phyloP scores from a whole-genome alignment of 2,113 vertebrate genomes.

The Protobothrops mucrosquamatus region DNA sequence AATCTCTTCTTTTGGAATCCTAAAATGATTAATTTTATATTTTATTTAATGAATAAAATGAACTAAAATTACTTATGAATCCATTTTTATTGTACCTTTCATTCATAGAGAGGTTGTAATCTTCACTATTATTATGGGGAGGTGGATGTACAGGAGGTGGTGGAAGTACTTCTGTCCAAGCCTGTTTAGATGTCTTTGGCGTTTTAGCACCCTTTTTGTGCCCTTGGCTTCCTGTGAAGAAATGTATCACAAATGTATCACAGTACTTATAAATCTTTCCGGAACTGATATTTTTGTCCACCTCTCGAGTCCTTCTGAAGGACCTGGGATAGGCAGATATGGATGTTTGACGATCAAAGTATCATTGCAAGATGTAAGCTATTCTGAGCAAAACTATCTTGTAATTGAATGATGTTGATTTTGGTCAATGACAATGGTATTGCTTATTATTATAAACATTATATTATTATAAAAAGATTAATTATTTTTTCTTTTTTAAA shows the following conservation, averaged over 20 bases:
- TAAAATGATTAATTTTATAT: neutral
- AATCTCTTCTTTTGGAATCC: neutral
- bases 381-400: neutral
- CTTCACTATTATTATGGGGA: constrained; percentile 83
- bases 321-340: neutral
- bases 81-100: constrained; percentile 77
- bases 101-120: constrained; percentile 84
- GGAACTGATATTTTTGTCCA: neutral
- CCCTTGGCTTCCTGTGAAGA: constrained; percentile 89
- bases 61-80: neutral
- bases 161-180: constrained; percentile 93
- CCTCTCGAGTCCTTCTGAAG: neutral
- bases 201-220: constrained; percentile 91
- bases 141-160: constrained; percentile 94
- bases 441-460: neutral
- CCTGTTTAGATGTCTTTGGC: constrained; percentile 90
- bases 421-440: neutral
- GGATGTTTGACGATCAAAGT: neutral
- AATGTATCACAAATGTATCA: constrained; percentile 33
- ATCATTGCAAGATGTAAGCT: neutral
- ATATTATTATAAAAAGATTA: neutral
- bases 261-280: neutral
- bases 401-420: neutral
- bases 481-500: neutral
- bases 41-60: constrained; percentile 20